Evolutionary conservation across 2,113 vertebrate genomes (phyloP).

Genomic region (Tetrao urogallus): DNA sequence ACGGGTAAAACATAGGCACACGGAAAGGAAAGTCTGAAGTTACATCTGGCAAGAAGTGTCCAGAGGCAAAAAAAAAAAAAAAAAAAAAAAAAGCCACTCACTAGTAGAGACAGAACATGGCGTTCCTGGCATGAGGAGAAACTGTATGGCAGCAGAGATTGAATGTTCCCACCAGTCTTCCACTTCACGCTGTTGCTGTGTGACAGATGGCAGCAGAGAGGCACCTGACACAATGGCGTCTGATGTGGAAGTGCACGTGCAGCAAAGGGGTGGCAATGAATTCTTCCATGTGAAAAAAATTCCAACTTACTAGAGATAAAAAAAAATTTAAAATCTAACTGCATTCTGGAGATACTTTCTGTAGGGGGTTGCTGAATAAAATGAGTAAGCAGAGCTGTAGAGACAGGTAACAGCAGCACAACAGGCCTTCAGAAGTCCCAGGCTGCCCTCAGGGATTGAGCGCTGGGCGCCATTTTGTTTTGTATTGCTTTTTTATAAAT

Average conservation of each 20-base stretch:
- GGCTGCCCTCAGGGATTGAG: not conserved
- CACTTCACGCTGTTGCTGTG: too few species aligned
- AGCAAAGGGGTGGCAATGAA: too few species aligned
- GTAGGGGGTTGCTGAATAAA: conserved; percentile 5
- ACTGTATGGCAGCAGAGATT: not conserved
- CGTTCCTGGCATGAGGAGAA: not conserved
- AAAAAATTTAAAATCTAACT: conserved; percentile 19
- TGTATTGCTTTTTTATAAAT: not conserved
- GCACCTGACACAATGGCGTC: too few species aligned
- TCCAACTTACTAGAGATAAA: not conserved
- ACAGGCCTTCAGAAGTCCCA: not conserved
- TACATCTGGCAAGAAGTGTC: not conserved
- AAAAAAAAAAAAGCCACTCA: not conserved
- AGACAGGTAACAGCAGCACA: not conserved
- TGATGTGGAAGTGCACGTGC: too few species aligned
- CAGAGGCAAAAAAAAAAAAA: not conserved
- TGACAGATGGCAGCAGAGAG: too few species aligned
- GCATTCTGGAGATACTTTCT: conserved; percentile 51
- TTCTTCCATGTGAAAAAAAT: too few species aligned
- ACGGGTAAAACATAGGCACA: not conserved
- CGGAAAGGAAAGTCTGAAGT: conserved; percentile 42
- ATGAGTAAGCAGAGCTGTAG: not conserved
- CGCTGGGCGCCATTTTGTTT: not conserved
- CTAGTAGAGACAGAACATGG: accelerated
- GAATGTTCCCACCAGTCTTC: too few species aligned